phyloP scores from a whole-genome alignment of 2,888 invertebrate species.

The Heliconius ethilla region DNA sequence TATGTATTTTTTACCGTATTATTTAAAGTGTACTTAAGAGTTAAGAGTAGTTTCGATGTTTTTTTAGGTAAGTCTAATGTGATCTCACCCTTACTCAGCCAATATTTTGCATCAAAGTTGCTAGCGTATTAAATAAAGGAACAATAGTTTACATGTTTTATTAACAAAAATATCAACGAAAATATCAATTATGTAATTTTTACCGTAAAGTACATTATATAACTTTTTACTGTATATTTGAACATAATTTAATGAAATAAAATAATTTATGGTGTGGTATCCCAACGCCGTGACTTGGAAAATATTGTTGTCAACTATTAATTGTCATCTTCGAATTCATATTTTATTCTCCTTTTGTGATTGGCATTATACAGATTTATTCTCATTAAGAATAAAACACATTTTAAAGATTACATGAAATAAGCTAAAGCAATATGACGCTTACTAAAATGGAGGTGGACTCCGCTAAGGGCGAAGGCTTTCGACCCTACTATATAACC shows the following conservation, averaged over 20 bases:
- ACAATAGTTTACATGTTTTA: not conserved
- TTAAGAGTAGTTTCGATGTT: not conserved
- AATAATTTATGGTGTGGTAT: constrained; percentile 23
- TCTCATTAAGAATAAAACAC: constrained; percentile 9
- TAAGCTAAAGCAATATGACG: constrained; percentile 63
- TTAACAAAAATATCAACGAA: not conserved
- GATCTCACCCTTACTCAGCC: not conserved
- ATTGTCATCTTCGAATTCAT: constrained; percentile 43
- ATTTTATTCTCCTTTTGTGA: constrained; percentile 14
- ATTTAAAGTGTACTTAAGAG: no score
- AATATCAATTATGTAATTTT: not conserved
- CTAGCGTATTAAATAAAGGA: constrained; percentile 1
- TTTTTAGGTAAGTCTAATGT: not conserved
- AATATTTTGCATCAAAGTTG: not conserved
- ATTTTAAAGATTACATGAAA: constrained; percentile 37
- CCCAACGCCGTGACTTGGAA: constrained; percentile 61
- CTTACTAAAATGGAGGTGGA: constrained; percentile 87
- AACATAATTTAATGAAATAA: not conserved
- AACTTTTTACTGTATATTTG: not conserved
- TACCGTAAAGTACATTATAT: not conserved
- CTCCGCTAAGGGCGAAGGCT: constrained; percentile 90
- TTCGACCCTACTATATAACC: constrained; percentile 97
- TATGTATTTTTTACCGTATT: not conserved
- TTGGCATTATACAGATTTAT: constrained; percentile 22
- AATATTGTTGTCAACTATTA: constrained; percentile 48